These are phyloP conservation scores for roundworm (Caenorhabditis elegans) DNA, from an alignment of 1,140 invertebrate genomes.

Conservation along the genomic window DNA sequence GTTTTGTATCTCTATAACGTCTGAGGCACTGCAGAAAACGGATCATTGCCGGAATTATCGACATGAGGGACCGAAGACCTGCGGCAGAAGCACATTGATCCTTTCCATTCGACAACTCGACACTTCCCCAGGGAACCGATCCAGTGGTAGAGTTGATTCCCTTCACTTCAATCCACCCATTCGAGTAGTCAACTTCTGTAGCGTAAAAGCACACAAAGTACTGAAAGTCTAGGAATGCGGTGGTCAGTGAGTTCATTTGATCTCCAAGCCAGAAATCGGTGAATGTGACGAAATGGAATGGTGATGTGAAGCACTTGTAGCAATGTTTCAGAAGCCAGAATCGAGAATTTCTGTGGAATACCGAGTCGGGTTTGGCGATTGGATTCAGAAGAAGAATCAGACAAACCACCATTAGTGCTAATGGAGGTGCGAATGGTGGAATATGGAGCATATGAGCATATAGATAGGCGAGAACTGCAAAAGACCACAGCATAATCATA, in stretches of 20 bases:
- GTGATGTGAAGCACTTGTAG: constrained; percentile 75
- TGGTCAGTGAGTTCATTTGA: constrained; percentile 86
- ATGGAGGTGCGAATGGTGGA: constrained; percentile 85
- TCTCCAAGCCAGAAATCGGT: constrained; percentile 99
- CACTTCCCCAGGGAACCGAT: constrained; percentile 60
- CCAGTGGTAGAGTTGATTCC: constrained; percentile 7
- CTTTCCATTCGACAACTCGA: constrained; percentile 61
- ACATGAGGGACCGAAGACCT: constrained; percentile 77
- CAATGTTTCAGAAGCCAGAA: constrained; percentile 72
- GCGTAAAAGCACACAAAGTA: constrained; percentile 77
- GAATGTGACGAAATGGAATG: constrained; percentile 92
- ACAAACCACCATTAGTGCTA: constrained; percentile 84
- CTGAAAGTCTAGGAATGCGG: constrained; percentile 87
- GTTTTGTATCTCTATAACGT: constrained; percentile 76
- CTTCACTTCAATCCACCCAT: constrained; percentile 35
- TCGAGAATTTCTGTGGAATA: constrained; percentile 73
- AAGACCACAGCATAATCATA: constrained; percentile 89
- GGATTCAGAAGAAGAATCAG: constrained; percentile 87
- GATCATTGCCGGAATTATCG: constrained; percentile 91
- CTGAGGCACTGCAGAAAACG: constrained; percentile 94
- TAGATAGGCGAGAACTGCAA: constrained; percentile 72
- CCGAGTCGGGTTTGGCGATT: constrained; percentile 54
- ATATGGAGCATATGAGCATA: constrained; percentile 84
- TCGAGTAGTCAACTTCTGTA: constrained; percentile 67
- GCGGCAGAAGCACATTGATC: constrained; percentile 67